Base-by-base conservation (phyloP, 2,888 invertebrate genomes). In the Tortrix viridana region DNA sequence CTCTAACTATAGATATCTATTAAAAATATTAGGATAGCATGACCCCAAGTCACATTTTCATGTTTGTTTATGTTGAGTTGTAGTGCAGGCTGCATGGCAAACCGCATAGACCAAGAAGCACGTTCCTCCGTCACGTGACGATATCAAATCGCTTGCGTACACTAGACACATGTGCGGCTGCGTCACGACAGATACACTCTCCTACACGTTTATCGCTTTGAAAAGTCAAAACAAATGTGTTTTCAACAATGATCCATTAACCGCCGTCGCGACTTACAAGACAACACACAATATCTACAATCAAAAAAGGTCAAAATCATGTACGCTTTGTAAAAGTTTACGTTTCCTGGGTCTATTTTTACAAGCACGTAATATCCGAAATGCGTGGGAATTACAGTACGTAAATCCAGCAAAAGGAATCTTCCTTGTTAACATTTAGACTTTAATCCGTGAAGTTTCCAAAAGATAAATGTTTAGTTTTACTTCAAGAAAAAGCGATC, bases 81-180 rank as follows among this genome's bases (percentile, higher is more conserved):
- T 22, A 58, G 57, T 53, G 32, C 58, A 57, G 18, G 22, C 56
- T 60, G 23, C 60, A n/a, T 49, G 50, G 48, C 52, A 46, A 60
- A 50, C 53, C 60, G 48, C 57, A 63, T 37, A 47, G 26, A 65
- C 61, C 60, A 55, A 61, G n/a, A 7, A 54, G 48, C 72, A 69
- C 69, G 71, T 71, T 67, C 65, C 48, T 32, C 23, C 20, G 37
- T 67, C 71, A 72, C 69, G 68, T 72, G 69, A 64, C 49, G 18
- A 37, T 60, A 60, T 47, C 59, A 37, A 44, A 59, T 53, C 44
- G 55, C 44, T 38, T 20, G 50, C 23, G 32, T 47, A 37, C 16
- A 23, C 19, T n/a, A 44, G n/a, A 22, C 44, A 57, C 41, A 41
- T 53, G 54, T 53, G 37, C 22, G 9, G 12, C 41, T 47, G 38